These are phyloP conservation scores for Allolobophora icterica DNA, from an alignment of 2,888 invertebrate species.

Conservation along the genomic window DNA sequence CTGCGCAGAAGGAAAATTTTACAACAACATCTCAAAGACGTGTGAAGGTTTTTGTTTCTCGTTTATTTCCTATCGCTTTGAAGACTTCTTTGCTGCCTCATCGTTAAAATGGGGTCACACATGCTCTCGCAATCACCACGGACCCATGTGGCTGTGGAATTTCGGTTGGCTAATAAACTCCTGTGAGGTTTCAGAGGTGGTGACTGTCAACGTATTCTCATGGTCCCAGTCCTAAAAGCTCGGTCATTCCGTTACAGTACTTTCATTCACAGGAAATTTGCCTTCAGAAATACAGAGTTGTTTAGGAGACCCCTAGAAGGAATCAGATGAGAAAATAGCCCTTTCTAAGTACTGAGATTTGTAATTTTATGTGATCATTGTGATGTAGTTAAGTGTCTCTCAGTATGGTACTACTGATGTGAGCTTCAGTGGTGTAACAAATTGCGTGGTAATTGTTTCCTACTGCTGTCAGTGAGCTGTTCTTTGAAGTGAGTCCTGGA, in stretches of 20 bases:
- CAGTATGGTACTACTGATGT: not conserved
- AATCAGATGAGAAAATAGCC: not conserved
- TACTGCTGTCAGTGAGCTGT: not conserved
- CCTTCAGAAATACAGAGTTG: not conserved
- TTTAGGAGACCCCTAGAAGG: not conserved
- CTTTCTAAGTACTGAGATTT: not conserved
- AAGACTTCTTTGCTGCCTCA: not conserved
- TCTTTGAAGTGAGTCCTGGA: not conserved
- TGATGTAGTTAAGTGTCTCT: not conserved
- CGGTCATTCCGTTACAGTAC: not conserved
- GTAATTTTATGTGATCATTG: not conserved
- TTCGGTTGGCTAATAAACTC: not conserved
- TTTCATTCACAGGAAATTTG: too few relatives aligned
- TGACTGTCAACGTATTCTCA: not conserved
- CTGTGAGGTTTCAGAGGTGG: not conserved
- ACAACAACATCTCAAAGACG: constrained; percentile 11
- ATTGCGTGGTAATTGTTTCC: not conserved
- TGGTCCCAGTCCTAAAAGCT: not conserved
- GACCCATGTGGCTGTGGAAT: not conserved
- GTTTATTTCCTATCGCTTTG: not conserved
- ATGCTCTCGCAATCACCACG: not conserved
- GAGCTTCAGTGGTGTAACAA: not conserved
- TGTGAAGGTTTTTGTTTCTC: constrained; percentile 31
- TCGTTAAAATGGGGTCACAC: not conserved
- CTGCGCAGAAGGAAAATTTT: constrained; percentile 29